A percentile compares a stretch with the other conserved stretches of the same genome.
Evolutionary conservation across 2,797 vertebrate species (phyloP).

Genomic region (Tapera naevia): DNA sequence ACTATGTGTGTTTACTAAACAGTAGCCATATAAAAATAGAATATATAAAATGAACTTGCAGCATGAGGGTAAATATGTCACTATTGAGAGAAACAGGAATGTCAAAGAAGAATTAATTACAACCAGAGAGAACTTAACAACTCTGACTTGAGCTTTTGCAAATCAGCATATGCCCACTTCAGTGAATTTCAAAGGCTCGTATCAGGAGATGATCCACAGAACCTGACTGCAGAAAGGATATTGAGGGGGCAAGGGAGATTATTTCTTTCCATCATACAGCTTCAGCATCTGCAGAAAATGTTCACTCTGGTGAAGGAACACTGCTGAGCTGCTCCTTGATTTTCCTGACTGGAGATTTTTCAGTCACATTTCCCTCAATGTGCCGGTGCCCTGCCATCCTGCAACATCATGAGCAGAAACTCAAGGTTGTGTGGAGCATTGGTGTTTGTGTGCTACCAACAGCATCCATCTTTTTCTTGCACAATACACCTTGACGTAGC

Average conservation of each 20-base stretch:
- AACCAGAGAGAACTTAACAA: background rate
- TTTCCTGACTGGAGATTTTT: background rate
- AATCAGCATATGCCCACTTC: background rate
- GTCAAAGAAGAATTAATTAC: background rate
- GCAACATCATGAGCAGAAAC: background rate
- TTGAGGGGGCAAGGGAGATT: background rate
- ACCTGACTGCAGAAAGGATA: background rate
- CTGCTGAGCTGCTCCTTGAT: background rate
- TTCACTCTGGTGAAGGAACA: background rate
- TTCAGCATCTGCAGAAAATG: background rate
- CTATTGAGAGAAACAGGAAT: background rate
- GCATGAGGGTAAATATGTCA: background rate
- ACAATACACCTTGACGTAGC: background rate
- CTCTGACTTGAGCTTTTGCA: background rate
- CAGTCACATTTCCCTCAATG: background rate
- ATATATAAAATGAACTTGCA: background rate
- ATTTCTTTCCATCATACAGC: background rate
- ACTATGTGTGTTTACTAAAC: background rate
- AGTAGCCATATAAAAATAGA: background rate
- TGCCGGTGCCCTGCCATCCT: rapidly evolving
- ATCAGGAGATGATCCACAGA: background rate
- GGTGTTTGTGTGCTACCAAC: rapidly evolving
- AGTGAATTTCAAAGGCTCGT: background rate
- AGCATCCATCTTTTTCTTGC: background rate
- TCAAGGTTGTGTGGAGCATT: background rate